These are phyloP conservation scores for Andrena chrysosceles DNA, from an alignment of 2,888 invertebrate genomes.

Conservation along the genomic window DNA sequence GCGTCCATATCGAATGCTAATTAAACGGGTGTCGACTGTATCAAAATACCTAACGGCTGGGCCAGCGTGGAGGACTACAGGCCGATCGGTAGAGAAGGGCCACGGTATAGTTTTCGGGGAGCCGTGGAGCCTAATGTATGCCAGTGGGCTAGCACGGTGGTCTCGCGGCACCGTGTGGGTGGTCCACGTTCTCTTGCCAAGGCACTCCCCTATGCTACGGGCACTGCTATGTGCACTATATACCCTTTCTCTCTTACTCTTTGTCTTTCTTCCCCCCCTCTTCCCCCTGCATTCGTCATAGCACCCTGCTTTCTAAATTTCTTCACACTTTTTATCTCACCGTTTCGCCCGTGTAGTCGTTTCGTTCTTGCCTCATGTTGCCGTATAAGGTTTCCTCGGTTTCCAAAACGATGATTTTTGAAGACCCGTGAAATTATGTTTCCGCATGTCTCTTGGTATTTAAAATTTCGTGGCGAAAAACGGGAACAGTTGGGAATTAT, in stretches of 20 bases:
- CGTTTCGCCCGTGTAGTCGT: conserved; percentile 11
- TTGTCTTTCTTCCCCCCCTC: conserved; percentile 26
- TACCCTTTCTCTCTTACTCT: conserved; percentile 69
- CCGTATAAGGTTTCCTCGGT: neutral
- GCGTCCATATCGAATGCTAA: conserved; percentile 83
- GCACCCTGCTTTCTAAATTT: conserved; percentile 17
- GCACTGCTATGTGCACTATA: conserved; percentile 79
- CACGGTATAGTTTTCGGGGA: conserved; percentile 81
- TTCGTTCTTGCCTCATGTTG: neutral
- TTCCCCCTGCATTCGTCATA: conserved; percentile 26
- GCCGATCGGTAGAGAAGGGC: conserved; percentile 70
- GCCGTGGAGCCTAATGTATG: conserved; percentile 84
- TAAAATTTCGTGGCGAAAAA: too few relatives aligned
- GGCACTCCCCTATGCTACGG: conserved; percentile 81
- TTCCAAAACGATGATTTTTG: too few relatives aligned
- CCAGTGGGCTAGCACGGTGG: conserved; percentile 85
- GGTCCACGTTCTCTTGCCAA: conserved; percentile 84
- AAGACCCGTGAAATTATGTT: too few relatives aligned
- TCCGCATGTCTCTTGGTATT: too few relatives aligned
- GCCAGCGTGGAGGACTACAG: conserved; percentile 71
- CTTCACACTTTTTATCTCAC: conserved; percentile 31
- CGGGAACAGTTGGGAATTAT: neutral
- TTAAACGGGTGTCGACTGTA: conserved; percentile 84
- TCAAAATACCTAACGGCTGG: conserved; percentile 83
- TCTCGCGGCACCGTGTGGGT: conserved; percentile 84